Percentiles rank a stretch among this genome's conserved stretches.
Evolutionary conservation across 1,140 invertebrate species (phyloP).

Genomic region (Penaeus japonicus): DNA sequence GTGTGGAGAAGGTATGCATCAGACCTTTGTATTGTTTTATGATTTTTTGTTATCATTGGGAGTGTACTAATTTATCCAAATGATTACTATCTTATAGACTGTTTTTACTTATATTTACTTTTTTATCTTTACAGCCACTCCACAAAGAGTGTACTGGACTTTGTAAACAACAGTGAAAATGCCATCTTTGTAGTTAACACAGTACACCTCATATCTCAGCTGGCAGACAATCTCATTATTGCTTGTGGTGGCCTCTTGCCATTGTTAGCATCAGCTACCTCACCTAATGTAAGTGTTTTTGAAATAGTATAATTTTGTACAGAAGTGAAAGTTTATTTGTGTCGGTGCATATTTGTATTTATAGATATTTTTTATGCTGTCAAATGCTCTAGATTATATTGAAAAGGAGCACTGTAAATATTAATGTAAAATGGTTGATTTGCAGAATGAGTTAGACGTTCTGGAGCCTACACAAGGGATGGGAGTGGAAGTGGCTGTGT

Average conservation of each 20-base stretch:
- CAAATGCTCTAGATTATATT: neutral
- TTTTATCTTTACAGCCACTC: constrained; percentile 77
- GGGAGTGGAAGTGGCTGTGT: constrained; percentile 96
- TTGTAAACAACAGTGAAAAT: constrained; percentile 97
- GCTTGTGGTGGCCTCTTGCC: constrained; percentile 97
- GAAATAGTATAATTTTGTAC: neutral
- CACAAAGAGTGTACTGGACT: constrained; percentile 95
- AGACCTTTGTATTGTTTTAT: neutral
- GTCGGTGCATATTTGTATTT: neutral
- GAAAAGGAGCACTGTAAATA: neutral
- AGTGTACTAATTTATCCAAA: no score
- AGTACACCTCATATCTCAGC: constrained; percentile 97
- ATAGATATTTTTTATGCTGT: neutral
- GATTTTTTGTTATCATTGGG: no score
- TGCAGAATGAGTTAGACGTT: constrained; percentile 96
- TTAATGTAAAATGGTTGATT: constrained; percentile 34
- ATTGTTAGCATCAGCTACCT: constrained; percentile 95
- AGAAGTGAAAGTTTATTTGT: neutral
- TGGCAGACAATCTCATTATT: constrained; percentile 98
- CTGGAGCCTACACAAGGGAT: constrained; percentile 98
- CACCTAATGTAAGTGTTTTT: constrained; percentile 86
- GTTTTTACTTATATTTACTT: constrained; percentile 37
- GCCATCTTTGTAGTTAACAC: constrained; percentile 99
- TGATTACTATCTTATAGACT: constrained; percentile 21
- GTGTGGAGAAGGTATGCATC: constrained; percentile 77